Evolutionary conservation across 2,797 vertebrate species (phyloP), one percentile per base, ranked within the genome.

Genomic region (Danio jaintianensis): DNA sequence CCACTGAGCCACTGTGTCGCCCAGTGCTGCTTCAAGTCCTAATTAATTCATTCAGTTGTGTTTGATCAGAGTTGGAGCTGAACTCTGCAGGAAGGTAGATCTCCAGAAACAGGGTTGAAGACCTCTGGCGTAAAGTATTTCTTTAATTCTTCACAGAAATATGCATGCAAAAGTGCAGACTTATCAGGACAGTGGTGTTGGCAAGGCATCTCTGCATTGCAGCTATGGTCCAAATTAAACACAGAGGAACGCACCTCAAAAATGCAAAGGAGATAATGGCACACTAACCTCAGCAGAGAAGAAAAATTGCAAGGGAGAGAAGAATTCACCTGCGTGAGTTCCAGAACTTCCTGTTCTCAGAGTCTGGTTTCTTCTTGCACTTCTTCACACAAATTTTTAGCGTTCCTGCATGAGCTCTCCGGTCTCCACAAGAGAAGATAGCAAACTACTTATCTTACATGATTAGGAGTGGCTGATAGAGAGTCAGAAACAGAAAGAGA

Each of bases 311-410:
- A 36, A 20, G 4, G 10, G 16, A 47, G 8, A 68, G 12, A 72
- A 48, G 40, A 69, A 69, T 61, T 78, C 76, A 69, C 76, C 76
- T 70, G 66, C 22, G 76, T 15, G 12, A 4, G 18, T 64, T 56
- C 75, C 62, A 68, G 63, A 43, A 61, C 45, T 61, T 78, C 66
- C 45, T 48, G 63, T 68, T 68, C 43, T 68, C 15, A 77, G 16
- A 55, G 47, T 67, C 55, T 38, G 22, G 63, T 58, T 4, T 70
- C 53, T 70, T n/a, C 55, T 22, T 47, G 22, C 11, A 42, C 74
- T 55, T 64, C 58, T 62, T 47, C 38, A 75, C 10, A 0, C 7
- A 62, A 22, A 79, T 9, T 52, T 70, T n/a, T 45, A 50, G 45
- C 4, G 56, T 70, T 70, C 66, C 55, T 70, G 47, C 47, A 71